phyloP scores from a whole-genome alignment of 2,888 invertebrate genomes.

The Dolichopus griseipennis region DNA sequence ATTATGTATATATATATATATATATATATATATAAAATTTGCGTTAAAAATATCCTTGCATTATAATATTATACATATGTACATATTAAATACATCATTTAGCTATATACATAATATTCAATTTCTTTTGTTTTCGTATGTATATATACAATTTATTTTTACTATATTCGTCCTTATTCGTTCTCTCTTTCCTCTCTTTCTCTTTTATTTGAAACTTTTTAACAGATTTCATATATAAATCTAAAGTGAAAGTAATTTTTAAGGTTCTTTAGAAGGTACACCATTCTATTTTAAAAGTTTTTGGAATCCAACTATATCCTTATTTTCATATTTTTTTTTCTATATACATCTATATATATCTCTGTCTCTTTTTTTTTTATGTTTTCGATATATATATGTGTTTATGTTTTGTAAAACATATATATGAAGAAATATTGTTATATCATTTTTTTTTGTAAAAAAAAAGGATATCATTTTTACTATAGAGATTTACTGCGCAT shows the following conservation, averaged over 20 bases:
- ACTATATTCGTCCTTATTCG: neutral
- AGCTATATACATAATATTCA: no score
- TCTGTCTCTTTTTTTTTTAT: no score
- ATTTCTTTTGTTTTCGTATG: no score
- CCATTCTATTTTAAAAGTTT: neutral
- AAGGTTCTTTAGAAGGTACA: no score
- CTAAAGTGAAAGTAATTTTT: no score
- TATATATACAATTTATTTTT: no score
- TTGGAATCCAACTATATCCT: neutral
- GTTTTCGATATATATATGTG: no score
- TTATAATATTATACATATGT: neutral
- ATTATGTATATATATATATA: neutral
- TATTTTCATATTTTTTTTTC: no score
- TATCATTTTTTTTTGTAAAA: neutral
- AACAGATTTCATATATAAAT: neutral
- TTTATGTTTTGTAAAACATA: no score
- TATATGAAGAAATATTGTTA: neutral
- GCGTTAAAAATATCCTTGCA: neutral
- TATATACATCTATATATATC: no score
- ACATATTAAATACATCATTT: no score
- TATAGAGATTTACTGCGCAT: constrained; percentile 6
- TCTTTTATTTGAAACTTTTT: neutral
- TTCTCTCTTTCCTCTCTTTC: neutral
- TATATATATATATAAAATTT: neutral
- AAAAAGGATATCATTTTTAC: neutral